A percentile compares a stretch with the other conserved stretches of the same genome.
Evolutionary conservation across 2,113 vertebrate species (phyloP).

Genomic region (Platichthys flesus): DNA sequence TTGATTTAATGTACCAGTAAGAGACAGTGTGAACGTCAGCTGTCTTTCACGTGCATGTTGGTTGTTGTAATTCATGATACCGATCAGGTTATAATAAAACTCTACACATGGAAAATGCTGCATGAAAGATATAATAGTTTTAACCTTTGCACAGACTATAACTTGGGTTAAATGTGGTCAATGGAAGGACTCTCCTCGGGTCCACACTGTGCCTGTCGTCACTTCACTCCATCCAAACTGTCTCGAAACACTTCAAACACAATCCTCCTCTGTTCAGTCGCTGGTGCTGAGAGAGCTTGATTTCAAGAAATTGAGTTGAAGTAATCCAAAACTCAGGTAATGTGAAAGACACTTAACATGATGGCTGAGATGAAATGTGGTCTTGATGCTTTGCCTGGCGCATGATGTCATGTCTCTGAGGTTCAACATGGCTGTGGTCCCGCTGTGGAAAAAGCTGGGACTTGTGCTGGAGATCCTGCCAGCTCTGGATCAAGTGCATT

Average conservation of each 20-base stretch:
- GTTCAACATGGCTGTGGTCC: constrained; percentile 26
- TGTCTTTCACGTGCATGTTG: background rate
- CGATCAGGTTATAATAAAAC: constrained; percentile 22
- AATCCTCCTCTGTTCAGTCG: constrained; percentile 8
- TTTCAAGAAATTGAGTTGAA: constrained; percentile 7
- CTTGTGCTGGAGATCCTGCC: constrained; percentile 38
- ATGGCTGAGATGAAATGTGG: constrained; percentile 40
- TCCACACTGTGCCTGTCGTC: background rate
- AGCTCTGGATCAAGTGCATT: constrained; percentile 26
- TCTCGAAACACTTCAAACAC: background rate
- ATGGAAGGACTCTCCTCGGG: background rate
- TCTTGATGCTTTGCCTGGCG: constrained; percentile 31
- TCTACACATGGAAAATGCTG: constrained; percentile 13
- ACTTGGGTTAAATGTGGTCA: background rate
- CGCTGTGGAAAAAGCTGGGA: constrained; percentile 47
- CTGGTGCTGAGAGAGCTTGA: background rate
- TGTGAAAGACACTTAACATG: constrained; percentile 33
- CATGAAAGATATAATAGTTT: background rate
- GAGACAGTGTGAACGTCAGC: background rate
- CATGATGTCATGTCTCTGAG: constrained; percentile 69
- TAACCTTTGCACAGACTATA: background rate
- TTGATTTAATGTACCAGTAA: background rate
- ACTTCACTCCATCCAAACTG: background rate
- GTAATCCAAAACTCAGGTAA: constrained; percentile 46
- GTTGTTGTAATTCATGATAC: constrained; percentile 21